Evolutionary conservation across 2,888 invertebrate species (phyloP).

Genomic region (Congeria kusceri): DNA sequence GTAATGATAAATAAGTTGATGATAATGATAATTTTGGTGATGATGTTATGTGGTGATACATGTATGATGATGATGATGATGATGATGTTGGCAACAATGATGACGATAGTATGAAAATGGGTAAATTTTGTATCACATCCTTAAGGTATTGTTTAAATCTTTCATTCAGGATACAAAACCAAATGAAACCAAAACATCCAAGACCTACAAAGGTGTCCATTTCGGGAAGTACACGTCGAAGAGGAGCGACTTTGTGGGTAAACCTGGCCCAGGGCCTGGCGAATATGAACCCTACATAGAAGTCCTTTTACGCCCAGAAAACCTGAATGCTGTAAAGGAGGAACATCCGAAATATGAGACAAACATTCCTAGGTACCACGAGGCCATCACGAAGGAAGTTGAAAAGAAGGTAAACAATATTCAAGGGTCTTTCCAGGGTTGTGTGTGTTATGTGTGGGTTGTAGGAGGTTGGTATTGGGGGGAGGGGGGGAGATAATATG

Average conservation of each 20-base stretch:
- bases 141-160: too few species aligned
- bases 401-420: constrained; percentile 80
- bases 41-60: too few species aligned
- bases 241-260: constrained; percentile 78
- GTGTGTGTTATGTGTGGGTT: too few species aligned
- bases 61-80: too few species aligned
- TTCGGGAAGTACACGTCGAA: constrained; percentile 83
- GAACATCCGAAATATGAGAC: constrained; percentile 78
- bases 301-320: constrained; percentile 67
- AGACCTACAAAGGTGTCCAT: constrained; percentile 82
- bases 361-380: constrained; percentile 83
- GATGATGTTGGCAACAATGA: too few species aligned
- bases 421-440: too few species aligned
- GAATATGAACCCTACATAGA: constrained; percentile 83
- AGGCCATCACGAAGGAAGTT: constrained; percentile 79
- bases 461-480: too few species aligned
- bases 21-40: too few species aligned
- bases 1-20: too few species aligned
- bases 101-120: too few species aligned
- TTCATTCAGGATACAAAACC: constrained; percentile 47
- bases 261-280: constrained; percentile 84
- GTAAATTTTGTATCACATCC: neutral
- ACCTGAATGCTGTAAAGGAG: constrained; percentile 73
- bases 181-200: constrained; percentile 72
- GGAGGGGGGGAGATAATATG: too few species aligned